Base-by-base conservation (phyloP, 2,797 vertebrate species). In the Pangasius djambal region DNA sequence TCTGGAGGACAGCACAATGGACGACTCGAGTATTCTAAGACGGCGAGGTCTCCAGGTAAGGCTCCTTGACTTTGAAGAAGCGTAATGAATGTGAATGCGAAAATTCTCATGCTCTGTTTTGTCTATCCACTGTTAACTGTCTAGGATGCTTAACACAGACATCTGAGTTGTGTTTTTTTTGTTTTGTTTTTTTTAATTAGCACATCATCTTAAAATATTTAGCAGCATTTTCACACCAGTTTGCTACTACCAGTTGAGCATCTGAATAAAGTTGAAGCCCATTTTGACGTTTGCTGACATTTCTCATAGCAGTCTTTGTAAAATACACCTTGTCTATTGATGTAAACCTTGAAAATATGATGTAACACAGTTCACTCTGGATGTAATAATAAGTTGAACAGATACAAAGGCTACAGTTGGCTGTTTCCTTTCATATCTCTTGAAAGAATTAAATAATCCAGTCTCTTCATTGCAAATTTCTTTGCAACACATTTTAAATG, bases 31-130 rank as follows among this genome's bases (percentile, higher is more conserved):
- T 93, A 97, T 98, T 93, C 93, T 97, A 77, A 95, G 96, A 91
- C 95, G 97, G 89, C 96, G 97, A 90, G 97, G 97, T 88, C 94
- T 98, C 91, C 97, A 98, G 97, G 97, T 98, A 95, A 96, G 97
- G 91, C 91, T 86, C 15, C 16, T 55, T 28, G 0, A n/a, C 13
- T 67, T 67, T 22, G 31, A 79, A 34, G 7, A 55, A 50, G 12
- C 1, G 3, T 52, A 0, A 57, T 10, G 5, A 20, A 40, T 5
- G 40, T 4, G 4, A 5, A 40, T 40, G 40, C 40, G 4, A 40
- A 10, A 10, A 57, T 37, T 31, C 13, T 52, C 48, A 52, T 7
- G 13, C 44, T 55, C 12, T 4, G 22, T 79, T 81, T 59, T 10
- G 78, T 25, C 31, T 31, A 59, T 13, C 18, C 1, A 12, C 12